Percentiles rank a stretch among this genome's conserved stretches.
phyloP scores from a whole-genome alignment of 2,113 vertebrate species.

The Crocuta crocuta region DNA sequence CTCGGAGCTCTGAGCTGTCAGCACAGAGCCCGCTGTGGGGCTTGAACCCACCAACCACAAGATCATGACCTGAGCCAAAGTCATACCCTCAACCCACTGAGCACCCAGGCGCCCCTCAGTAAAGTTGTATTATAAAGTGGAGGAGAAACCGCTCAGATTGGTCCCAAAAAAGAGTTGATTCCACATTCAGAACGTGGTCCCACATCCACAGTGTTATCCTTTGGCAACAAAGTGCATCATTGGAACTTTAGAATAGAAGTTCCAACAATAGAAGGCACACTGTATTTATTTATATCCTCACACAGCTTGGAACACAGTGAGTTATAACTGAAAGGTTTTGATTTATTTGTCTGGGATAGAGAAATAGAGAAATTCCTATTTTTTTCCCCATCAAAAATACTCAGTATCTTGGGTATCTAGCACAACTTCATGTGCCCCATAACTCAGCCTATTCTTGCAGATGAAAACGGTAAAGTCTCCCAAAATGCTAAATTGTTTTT shows the following conservation, averaged over 20 bases:
- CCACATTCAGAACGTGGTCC: neutral
- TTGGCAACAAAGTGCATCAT: neutral
- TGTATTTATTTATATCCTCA: neutral
- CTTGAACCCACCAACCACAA: too few relatives aligned
- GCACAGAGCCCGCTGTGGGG: too few relatives aligned
- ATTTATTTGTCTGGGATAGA: neutral
- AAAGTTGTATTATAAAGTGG: neutral
- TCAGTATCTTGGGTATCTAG: constrained; percentile 1
- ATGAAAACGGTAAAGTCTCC: constrained; percentile 33
- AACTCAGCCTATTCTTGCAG: constrained; percentile 3
- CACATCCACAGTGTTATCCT: neutral
- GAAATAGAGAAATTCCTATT: neutral
- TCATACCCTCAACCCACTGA: too few relatives aligned
- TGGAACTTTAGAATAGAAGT: neutral
- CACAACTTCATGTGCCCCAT: neutral
- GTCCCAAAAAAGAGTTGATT: neutral
- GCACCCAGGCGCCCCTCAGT: too few relatives aligned
- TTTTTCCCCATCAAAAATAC: constrained; percentile 1
- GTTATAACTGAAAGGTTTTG: constrained; percentile 25
- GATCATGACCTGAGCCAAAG: too few relatives aligned
- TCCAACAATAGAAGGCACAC: neutral
- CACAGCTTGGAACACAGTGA: neutral
- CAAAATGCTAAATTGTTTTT: constrained; percentile 56
- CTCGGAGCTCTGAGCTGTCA: too few relatives aligned
- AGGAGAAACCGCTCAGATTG: neutral